phyloP scores from a whole-genome alignment of 2,113 vertebrate genomes.

The Copsychus sechellarum region DNA sequence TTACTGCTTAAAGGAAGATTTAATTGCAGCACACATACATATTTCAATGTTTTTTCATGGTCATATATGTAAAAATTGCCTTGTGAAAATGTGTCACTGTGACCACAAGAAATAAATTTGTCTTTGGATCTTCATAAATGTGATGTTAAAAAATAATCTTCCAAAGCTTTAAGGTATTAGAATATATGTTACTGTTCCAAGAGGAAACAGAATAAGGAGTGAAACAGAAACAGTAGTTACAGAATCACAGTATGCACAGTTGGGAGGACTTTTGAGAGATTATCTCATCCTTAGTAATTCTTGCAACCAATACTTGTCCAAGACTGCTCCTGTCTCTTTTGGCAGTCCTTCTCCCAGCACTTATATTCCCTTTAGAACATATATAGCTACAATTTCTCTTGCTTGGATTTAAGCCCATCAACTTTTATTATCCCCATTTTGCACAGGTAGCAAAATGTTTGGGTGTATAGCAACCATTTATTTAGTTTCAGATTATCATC shows the following conservation, averaged over 20 bases:
- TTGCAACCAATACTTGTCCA: neutral
- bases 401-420: neutral
- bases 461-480: neutral
- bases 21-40: neutral
- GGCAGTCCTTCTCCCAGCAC: neutral
- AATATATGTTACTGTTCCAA: neutral
- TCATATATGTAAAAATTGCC: neutral
- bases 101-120: neutral
- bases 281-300: neutral
- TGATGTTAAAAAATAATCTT: neutral
- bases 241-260: neutral
- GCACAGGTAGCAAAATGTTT: neutral
- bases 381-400: neutral
- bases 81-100: neutral
- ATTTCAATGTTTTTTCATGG: neutral
- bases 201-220: neutral
- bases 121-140: neutral
- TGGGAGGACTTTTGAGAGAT: neutral
- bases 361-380: neutral
- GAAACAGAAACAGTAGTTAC: neutral
- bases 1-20: neutral
- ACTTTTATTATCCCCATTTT: neutral
- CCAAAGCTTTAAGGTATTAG: neutral
- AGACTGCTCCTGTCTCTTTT: neutral
- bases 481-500: neutral